phyloP scores from a whole-genome alignment of 2,113 vertebrate genomes.

The Epinephelus lanceolatus region DNA sequence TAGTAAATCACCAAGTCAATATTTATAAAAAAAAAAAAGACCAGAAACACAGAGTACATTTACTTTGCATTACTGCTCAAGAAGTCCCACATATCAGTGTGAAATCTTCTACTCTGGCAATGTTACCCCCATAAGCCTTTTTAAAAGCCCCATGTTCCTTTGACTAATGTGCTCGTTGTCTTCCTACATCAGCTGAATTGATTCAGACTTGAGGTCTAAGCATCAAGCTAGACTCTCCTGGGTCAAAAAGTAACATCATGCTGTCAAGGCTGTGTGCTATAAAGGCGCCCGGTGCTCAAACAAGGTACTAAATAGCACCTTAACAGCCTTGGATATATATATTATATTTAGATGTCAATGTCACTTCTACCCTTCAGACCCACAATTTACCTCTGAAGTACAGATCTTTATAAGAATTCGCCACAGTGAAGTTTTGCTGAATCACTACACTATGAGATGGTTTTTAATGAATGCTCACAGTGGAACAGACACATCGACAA shows the following conservation, averaged over 20 bases:
- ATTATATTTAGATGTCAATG: constrained; percentile 16
- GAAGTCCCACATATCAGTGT: not conserved
- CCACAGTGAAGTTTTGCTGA: constrained; percentile 52
- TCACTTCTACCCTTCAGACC: constrained; percentile 29
- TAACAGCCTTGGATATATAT: constrained; percentile 24
- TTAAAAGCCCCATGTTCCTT: constrained; percentile 34
- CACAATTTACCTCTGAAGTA: constrained; percentile 25
- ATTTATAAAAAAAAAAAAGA: constrained; percentile 31
- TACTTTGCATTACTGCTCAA: constrained; percentile 24
- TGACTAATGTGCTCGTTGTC: constrained; percentile 34
- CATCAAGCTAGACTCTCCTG: constrained; percentile 42
- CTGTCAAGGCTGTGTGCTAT: constrained; percentile 16
- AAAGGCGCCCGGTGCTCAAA: constrained; percentile 40
- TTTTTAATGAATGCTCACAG: constrained; percentile 27
- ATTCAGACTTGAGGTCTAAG: constrained; percentile 53
- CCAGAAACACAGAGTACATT: constrained; percentile 12
- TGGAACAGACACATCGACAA: constrained; percentile 9
- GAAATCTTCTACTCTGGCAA: constrained; percentile 5
- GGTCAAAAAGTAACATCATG: constrained; percentile 47
- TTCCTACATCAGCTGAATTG: constrained; percentile 48
- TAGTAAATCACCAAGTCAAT: constrained; percentile 41
- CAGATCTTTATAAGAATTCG: constrained; percentile 39
- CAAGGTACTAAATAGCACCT: constrained; percentile 23
- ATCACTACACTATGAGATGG: constrained; percentile 31
- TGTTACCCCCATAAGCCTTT: constrained; percentile 40